Evolutionary conservation across 2,888 invertebrate species (phyloP).

Genomic region (Sipha maydis): DNA sequence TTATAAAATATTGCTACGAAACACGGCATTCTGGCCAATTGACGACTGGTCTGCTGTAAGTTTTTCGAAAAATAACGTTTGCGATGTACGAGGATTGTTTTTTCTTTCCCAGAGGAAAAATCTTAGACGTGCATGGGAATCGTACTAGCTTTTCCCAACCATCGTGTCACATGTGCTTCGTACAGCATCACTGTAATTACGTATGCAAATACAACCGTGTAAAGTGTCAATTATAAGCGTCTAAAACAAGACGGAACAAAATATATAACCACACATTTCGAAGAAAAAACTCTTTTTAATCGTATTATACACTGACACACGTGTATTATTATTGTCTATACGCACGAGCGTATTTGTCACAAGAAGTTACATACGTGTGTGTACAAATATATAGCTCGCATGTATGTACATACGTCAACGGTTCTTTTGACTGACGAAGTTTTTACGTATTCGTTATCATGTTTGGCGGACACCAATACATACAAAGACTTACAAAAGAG

Average conservation of each 20-base stretch:
- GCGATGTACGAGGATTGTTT: no score
- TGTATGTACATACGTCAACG: not conserved
- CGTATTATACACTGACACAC: not conserved
- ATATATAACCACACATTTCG: not conserved
- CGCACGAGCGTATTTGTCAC: not conserved
- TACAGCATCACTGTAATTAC: not conserved
- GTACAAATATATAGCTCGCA: not conserved
- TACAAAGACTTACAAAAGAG: not conserved
- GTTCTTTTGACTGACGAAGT: not conserved
- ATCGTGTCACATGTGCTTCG: not conserved
- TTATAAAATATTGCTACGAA: no score
- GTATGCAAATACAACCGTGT: not conserved
- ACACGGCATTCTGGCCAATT: not conserved
- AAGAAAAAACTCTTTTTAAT: conserved; percentile 20
- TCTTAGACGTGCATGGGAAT: not conserved
- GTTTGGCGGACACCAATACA: not conserved
- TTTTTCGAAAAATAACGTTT: no score
- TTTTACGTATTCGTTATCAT: not conserved
- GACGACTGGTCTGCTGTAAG: not conserved
- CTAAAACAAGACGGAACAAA: not conserved
- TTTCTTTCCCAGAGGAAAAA: not conserved
- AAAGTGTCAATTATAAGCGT: conserved; percentile 7
- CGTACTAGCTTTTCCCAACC: not conserved
- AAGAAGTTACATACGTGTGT: not conserved
- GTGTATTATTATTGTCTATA: not conserved